These are phyloP conservation scores for Peromyscus eremicus DNA, from an alignment of 2,797 vertebrate genomes.

Conservation along the genomic window DNA sequence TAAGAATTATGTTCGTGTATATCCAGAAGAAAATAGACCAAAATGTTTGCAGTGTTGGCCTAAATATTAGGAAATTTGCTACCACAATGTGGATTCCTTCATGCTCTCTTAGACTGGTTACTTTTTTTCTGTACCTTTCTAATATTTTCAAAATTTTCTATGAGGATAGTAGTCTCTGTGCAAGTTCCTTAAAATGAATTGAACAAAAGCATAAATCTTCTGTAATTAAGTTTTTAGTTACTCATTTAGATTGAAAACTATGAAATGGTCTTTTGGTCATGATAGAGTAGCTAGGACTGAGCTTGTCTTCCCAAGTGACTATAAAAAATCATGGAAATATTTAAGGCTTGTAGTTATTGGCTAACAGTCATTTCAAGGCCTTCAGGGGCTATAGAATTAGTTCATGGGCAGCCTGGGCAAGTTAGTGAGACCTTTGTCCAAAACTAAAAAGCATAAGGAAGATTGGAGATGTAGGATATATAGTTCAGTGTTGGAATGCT, in stretches of 20 bases:
- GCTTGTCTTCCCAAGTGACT: neutral
- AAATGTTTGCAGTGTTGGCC: conserved; percentile 29
- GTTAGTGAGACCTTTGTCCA: neutral
- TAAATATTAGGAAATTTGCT: conserved; percentile 16
- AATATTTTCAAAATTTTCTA: conserved; percentile 13
- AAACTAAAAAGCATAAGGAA: neutral
- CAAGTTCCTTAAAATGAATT: neutral
- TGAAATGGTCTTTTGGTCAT: neutral
- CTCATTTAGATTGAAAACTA: neutral
- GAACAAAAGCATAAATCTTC: neutral
- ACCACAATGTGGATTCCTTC: neutral
- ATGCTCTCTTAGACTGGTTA: neutral
- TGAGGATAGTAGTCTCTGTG: neutral
- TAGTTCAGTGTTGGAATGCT: neutral
- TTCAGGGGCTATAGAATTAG: neutral
- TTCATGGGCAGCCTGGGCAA: too few relatives aligned
- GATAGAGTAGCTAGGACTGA: neutral
- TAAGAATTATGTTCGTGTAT: conserved; percentile 58
- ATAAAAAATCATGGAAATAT: neutral
- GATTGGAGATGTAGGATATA: neutral
- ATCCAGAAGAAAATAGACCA: conserved; percentile 35
- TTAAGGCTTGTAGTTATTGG: neutral
- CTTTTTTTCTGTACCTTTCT: neutral
- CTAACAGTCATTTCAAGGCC: neutral
- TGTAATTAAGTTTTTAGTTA: neutral